Percentiles rank a stretch among this genome's conserved stretches.
phyloP scores from a whole-genome alignment of 2,888 invertebrate genomes.

The Baronia brevicornis region DNA sequence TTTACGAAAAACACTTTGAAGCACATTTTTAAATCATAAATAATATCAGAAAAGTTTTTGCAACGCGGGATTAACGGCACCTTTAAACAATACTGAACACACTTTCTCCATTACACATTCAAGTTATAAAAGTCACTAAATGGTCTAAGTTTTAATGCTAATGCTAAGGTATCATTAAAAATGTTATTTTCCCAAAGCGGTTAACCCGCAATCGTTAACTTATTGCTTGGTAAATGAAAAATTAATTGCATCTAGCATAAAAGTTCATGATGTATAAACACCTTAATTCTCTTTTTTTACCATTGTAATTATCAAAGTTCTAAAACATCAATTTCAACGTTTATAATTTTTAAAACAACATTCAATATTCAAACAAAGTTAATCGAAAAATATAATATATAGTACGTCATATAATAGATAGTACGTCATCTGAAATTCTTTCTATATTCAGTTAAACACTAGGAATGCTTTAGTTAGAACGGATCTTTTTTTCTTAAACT shows the following conservation, averaged over 20 bases:
- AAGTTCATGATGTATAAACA: slow-evolving; percentile 1
- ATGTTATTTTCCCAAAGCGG: slow-evolving; percentile 3
- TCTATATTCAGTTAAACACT: too few relatives aligned
- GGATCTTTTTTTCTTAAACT: too few relatives aligned
- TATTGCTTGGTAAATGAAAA: slow-evolving; percentile 5
- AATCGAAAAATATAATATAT: too few relatives aligned
- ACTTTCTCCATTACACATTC: slow-evolving; percentile 10
- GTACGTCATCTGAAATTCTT: too few relatives aligned
- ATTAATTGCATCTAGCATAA: slow-evolving; percentile 6
- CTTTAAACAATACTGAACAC: slow-evolving; percentile 8
- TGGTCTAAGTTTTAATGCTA: slow-evolving; percentile 10
- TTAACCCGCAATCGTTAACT: slow-evolving; percentile 7
- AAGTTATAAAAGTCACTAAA: slow-evolving; percentile 11
- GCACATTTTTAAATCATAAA: slow-evolving; percentile 16
- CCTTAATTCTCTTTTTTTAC: slow-evolving; percentile 1
- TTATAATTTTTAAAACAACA: background rate
- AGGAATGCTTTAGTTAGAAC: too few relatives aligned
- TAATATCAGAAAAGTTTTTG: slow-evolving; percentile 1
- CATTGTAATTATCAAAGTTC: slow-evolving; percentile 1
- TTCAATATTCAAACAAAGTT: slow-evolving; percentile 5
- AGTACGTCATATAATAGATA: too few relatives aligned
- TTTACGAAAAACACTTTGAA: slow-evolving; percentile 25
- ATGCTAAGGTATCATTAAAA: slow-evolving; percentile 12
- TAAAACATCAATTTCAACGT: slow-evolving; percentile 1
- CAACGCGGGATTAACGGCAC: slow-evolving; percentile 12